Conservation (phyloP, 2,113 vertebrate species). For the Parus major region DNA sequence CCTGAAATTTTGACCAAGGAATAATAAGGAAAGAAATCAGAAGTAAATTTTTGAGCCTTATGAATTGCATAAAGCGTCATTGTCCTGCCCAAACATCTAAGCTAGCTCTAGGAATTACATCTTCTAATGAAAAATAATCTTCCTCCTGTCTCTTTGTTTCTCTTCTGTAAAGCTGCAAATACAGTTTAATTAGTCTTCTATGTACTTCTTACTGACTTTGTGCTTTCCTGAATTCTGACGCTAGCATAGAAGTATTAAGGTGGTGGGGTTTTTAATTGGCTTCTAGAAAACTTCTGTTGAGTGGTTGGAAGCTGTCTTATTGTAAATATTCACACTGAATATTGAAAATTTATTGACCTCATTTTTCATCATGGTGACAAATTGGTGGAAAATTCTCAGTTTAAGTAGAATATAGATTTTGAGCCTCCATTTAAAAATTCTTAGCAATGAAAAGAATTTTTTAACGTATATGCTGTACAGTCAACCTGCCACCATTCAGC, state of each 20-base stretch:
- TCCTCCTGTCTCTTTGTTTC: not conserved
- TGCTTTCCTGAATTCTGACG: not conserved
- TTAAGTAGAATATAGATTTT: not conserved
- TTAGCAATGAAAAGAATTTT: not conserved
- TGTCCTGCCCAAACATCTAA: not conserved
- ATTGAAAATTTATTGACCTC: not conserved
- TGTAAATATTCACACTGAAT: not conserved
- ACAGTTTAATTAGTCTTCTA: not conserved
- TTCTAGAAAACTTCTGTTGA: not conserved
- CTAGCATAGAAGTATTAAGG: not conserved
- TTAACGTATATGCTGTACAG: accelerated
- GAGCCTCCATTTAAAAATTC: not conserved
- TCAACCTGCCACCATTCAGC: not conserved
- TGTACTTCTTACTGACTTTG: not conserved
- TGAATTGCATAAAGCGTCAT: not conserved
- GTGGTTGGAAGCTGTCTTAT: not conserved
- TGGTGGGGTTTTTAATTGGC: not conserved
- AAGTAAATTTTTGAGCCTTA: not conserved
- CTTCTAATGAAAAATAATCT: not conserved
- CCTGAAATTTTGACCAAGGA: not conserved
- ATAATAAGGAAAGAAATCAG: not conserved
- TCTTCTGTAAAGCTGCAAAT: not conserved
- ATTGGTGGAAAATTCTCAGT: not conserved
- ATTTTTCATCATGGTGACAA: not conserved
- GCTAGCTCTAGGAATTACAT: not conserved